Base-by-base conservation (phyloP, 1,140 invertebrate genomes). In the Drosophila pachea region DNA sequence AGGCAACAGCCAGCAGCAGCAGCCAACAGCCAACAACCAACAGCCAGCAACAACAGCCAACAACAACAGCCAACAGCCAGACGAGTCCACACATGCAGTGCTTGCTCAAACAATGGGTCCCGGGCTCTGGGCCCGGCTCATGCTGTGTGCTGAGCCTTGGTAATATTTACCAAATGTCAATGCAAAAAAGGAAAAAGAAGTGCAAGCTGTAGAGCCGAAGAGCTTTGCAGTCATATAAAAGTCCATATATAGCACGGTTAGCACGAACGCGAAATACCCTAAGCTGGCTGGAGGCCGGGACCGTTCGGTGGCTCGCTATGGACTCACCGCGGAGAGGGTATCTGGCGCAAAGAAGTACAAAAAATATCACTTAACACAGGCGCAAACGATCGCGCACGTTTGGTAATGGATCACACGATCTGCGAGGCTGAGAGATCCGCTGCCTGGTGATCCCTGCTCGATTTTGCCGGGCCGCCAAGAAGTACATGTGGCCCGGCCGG, bases 321-420 rank as follows among this genome's bases (percentile, higher is more conserved):
- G 22, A 22, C 40, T 16, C 45, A 16, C 32, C 1, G 2, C 48
- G 12, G 42, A 32, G 11, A 81, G 78, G 14, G 78, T 76, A 78
- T 81, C 52, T 54, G n/a, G 50, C 50, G 29, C 36, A n/a, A 45
- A 70, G 50, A 56, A 42, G 22, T 16, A 47, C 9, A 29, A 66
- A 64, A 76, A 86, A 84, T 84, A 84, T 74, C 81, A 79, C 76
- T 76, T 76, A 86, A 79, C 81, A 84, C 73, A 86, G 79, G 79
- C 79, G 81, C 76, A 84, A 84, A 84, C 81, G 81, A 84, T 84
- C 81, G 81, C 76, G 82, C 81, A 86, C 82, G 82, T 86, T 86
- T 86, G 76, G 81, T 86, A 86, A 86, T 86, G 81, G 81, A 86
- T 86, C 81, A 86, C 81, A 86, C 81, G 81, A 86, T 86, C 81